These are phyloP conservation scores for Pogonus chalceus DNA, from an alignment of 1,140 invertebrate genomes.

Conservation along the genomic window DNA sequence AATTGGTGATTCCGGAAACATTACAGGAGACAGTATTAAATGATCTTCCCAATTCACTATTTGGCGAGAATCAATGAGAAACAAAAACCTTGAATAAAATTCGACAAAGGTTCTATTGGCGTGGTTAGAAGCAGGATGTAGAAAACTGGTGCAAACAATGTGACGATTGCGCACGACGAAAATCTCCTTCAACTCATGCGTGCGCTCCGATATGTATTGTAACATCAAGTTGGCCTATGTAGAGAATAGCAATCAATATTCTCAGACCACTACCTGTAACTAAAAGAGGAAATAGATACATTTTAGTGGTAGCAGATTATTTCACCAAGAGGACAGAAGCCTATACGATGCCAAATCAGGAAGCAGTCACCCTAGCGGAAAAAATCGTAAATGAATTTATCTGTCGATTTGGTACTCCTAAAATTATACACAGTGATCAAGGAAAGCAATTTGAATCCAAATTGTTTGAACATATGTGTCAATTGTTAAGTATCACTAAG, in stretches of 20 bases:
- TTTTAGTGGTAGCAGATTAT: conserved; percentile 30
- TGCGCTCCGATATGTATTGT: too few species aligned
- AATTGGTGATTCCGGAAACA: too few species aligned
- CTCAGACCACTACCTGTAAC: too few species aligned
- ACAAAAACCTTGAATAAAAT: background rate
- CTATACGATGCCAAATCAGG: conserved; percentile 31
- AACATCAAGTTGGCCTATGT: too few species aligned
- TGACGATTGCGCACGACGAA: background rate
- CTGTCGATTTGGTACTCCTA: conserved; percentile 29
- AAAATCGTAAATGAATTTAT: conserved; percentile 29
- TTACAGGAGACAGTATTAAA: too few species aligned
- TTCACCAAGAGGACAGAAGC: conserved; percentile 35
- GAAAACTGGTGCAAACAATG: background rate
- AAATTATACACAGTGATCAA: conserved; percentile 30
- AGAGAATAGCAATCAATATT: too few species aligned
- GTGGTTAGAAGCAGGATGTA: background rate
- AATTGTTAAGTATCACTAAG: conserved; percentile 24
- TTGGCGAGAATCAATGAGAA: too few species aligned
- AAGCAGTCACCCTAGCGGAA: conserved; percentile 29
- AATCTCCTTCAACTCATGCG: too few species aligned
- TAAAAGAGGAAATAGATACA: conserved; percentile 31
- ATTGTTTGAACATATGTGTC: conserved; percentile 23
- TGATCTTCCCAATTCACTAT: too few species aligned
- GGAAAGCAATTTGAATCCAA: conserved; percentile 21
- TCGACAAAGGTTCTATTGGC: background rate